These are phyloP conservation scores for Eulemur rubriventer DNA, from an alignment of 2,797 vertebrate species.

Conservation along the genomic window DNA sequence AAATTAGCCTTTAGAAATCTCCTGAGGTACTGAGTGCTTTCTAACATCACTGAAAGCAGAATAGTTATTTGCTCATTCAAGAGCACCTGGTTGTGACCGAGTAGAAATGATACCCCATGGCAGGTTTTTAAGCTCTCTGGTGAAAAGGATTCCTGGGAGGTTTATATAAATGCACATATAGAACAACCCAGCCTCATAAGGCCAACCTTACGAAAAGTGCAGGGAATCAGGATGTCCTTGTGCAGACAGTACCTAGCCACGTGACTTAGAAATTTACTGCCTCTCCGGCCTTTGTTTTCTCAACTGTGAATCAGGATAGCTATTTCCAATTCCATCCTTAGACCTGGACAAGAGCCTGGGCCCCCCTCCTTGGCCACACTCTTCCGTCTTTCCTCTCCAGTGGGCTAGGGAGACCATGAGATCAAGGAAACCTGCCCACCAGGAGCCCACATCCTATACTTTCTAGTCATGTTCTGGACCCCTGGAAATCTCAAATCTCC, in stretches of 20 bases:
- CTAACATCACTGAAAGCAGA: conserved; percentile 51
- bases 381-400: background rate
- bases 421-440: background rate
- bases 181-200: background rate
- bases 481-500: background rate
- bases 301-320: background rate
- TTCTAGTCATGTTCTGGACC: background rate
- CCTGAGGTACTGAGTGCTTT: conserved; percentile 44
- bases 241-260: background rate
- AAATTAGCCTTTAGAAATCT: conserved; percentile 69
- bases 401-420: background rate
- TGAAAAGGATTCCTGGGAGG: background rate
- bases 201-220: background rate
- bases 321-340: background rate
- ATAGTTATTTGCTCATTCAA: conserved; percentile 57
- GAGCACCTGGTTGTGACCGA: background rate
- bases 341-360: background rate
- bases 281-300: background rate
- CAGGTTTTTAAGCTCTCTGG: background rate
- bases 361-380: background rate
- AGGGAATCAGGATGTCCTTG: background rate
- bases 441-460: background rate
- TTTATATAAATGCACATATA: background rate
- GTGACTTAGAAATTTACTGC: background rate
- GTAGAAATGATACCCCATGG: background rate